Percentiles rank a stretch among this genome's conserved stretches.
These are phyloP conservation scores for Alsophila aescularia DNA, from an alignment of 2,888 invertebrate species.

Conservation along the genomic window DNA sequence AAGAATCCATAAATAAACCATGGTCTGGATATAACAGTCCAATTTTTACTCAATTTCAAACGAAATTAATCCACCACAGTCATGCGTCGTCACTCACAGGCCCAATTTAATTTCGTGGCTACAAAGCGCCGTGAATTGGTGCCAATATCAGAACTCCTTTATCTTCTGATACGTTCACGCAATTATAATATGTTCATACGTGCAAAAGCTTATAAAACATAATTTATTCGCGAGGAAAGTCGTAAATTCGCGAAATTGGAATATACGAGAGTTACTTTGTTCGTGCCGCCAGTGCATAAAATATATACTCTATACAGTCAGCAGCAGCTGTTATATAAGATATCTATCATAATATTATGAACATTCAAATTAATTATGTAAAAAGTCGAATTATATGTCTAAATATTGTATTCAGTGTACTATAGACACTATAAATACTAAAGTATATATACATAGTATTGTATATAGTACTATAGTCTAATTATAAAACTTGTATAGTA, in stretches of 20 bases:
- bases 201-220: conserved; percentile 35
- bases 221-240: conserved; percentile 31
- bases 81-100: conserved; percentile 13
- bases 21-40: neutral
- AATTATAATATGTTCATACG: conserved; percentile 29
- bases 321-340: neutral
- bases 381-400: no score
- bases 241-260: conserved; percentile 38
- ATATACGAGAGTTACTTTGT: conserved; percentile 23
- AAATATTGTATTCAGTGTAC: no score
- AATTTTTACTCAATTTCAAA: conserved; percentile 3
- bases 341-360: no score
- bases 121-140: conserved; percentile 12
- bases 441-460: no score
- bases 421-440: no score
- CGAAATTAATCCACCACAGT: conserved; percentile 8
- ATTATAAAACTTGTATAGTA: no score
- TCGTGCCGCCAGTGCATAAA: conserved; percentile 6
- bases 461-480: no score
- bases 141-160: conserved; percentile 25
- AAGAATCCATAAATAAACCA: neutral
- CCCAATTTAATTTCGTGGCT: conserved; percentile 15
- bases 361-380: no score
- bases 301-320: neutral
- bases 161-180: conserved; percentile 25